phyloP scores from a whole-genome alignment of 2,888 invertebrate genomes.

The Apoderus coryli region DNA sequence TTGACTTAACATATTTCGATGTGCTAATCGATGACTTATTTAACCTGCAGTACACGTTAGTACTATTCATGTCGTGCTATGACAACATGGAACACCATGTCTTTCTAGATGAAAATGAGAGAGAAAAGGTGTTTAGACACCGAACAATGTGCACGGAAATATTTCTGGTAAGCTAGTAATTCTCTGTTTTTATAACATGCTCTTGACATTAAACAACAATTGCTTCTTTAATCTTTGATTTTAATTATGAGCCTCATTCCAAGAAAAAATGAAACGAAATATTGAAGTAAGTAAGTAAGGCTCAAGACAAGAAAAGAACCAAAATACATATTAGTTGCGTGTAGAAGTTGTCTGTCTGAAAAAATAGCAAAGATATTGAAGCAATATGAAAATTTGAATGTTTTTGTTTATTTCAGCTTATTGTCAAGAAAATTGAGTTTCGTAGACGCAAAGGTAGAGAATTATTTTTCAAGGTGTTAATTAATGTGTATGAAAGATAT shows the following conservation, averaged over 20 bases:
- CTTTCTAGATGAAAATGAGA: conserved; percentile 14
- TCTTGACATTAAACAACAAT: background rate
- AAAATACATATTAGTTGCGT: no score
- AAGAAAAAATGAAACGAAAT: no score
- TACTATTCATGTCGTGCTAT: conserved; percentile 18
- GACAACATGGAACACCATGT: conserved; percentile 15
- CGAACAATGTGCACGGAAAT: no score
- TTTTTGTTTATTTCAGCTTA: no score
- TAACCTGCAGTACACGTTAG: conserved; percentile 19
- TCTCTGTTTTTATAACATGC: background rate
- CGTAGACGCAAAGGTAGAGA: conserved; percentile 1
- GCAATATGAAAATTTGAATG: no score
- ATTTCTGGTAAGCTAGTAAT: background rate
- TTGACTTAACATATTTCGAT: conserved; percentile 16
- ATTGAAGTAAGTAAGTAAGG: no score
- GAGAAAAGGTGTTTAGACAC: no score
- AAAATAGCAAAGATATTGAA: no score
- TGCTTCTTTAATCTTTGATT: background rate
- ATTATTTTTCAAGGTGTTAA: background rate
- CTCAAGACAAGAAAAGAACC: no score
- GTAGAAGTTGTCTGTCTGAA: conserved; percentile 1
- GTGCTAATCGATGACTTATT: conserved; percentile 18
- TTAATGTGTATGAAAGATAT: background rate
- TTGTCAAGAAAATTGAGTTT: background rate
- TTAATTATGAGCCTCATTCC: no score